Base-by-base conservation (phyloP, 2,797 vertebrate genomes). In the Hypotaenidia philippensis region DNA sequence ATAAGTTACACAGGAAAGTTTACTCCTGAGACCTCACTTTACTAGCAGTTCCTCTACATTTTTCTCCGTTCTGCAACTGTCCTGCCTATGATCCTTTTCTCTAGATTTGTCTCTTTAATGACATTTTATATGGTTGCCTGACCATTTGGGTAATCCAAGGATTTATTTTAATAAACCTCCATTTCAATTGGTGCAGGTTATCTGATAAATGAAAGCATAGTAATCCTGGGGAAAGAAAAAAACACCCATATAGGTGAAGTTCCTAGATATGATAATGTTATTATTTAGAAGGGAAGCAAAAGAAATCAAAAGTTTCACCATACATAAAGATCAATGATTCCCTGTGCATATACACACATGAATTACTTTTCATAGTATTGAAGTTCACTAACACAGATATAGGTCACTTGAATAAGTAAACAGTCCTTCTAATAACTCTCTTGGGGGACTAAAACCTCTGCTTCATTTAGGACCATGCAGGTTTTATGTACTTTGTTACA, bases 91-190 rank as follows among this genome's bases (percentile, higher is more conserved):
- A 91, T 81, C 52, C 53, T 92, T 80, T 78, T 71, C 65, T 61
- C 34, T 88, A 7, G n/a, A 57, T 75, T 91, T 81, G 34, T 72
- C 82, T 78, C 36, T 75, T 86, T 94, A 78, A 71, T 55, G 41
- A 90, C 80, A 86, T 91, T 96, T 87, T 89, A 81, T 29, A 53
- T 38, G 61, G 34, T 34, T 91, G 50, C 34, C 75, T 94, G 79
- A 88, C 38, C 86, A 47, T 60, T 88, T 17, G 7, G 27, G n/a
- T 81, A 91, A 85, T 70, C 49, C 72, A 83, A 86, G 38, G 64
- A 81, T 78, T 91, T 81, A 26, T 65, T 88, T 94, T 75, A 68
- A 57, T 68, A 52, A 87, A 45, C 13, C 53, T 61, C 50, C 49
- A 55, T 61, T 61, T 83, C 56, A 92, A 83, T n/a, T 10, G 40